A percentile compares a stretch with the other conserved stretches of the same genome.
phyloP scores from a whole-genome alignment of 2,888 invertebrate species.

The Mesorhabditis spiculigera region DNA sequence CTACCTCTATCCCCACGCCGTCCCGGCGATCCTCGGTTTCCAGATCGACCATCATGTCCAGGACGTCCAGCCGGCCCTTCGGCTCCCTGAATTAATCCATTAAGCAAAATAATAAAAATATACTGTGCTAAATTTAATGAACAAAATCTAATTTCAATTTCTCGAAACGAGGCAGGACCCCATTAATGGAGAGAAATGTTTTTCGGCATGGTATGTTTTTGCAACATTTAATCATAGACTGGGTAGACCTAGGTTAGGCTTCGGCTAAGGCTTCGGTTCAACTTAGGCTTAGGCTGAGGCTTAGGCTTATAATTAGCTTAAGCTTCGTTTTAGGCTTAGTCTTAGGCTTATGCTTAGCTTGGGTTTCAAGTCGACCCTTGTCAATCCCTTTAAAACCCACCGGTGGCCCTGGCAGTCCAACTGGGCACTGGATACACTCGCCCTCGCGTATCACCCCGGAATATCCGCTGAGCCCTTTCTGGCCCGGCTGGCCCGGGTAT shows the following conservation, averaged over 20 bases:
- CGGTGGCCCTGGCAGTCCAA: constrained; percentile 3
- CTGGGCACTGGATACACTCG: constrained; percentile 2
- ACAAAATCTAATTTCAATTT: no score
- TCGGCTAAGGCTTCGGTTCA: no score
- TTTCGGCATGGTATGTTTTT: no score
- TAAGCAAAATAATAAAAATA: neutral
- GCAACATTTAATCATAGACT: no score
- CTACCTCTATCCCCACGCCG: neutral
- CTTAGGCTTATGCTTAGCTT: no score
- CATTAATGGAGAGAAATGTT: no score
- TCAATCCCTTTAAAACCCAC: neutral
- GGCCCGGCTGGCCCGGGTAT: neutral
- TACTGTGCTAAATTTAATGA: no score
- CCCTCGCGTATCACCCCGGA: neutral
- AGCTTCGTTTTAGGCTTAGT: no score
- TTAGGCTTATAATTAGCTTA: no score
- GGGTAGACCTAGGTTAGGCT: no score
- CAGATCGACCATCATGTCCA: constrained; percentile 2
- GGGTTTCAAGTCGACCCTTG: neutral
- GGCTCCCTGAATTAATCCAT: neutral
- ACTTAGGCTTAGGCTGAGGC: no score
- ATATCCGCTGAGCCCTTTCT: neutral
- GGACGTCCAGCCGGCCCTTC: neutral
- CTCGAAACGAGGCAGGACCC: no score
- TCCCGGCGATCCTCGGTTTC: neutral